Base-by-base conservation (phyloP, 2,888 invertebrate species). In the Stratiomys singularior region DNA sequence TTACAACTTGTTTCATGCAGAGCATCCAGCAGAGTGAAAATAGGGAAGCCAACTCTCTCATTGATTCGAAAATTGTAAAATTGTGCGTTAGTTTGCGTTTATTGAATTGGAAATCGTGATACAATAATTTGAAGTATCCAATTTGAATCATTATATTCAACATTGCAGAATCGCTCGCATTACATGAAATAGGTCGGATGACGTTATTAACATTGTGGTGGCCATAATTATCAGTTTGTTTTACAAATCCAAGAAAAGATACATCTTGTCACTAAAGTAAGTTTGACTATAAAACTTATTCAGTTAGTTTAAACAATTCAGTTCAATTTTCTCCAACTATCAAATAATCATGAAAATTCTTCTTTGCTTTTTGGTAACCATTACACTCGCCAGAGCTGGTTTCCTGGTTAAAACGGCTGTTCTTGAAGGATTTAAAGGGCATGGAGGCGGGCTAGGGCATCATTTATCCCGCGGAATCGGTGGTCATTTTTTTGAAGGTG, bases 321-420 rank as follows among this genome's bases (percentile, higher is more conserved):
- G 9, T 37, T 37, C 37, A 37, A 37, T 37, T 37, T 37, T 37
- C 37, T 37, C 9, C 3, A 37, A 37, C 58, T 28, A 27, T 18
- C n/a, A 7, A 47, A 44, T 76, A 66, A 76, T n/a, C 74, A 81
- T 80, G 80, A 81, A 79, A 76, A 64, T 76, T 27, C 80, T 79
- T 28, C 58, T 81, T 69, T 79, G 80, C 69, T 18, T 79, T 47
- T 60, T 81, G 21, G 79, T 76, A 23, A 21, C 80, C 46, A 44
- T 81, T 63, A 78, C 76, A 28, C 79, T 77, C 1, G 80, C 77
- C n/a, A 30, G 67, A 25, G 79, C 80, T 1, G 71, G 52, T 27
- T 28, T 11, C 52, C n/a, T 47, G 18, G 21, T 21, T 15, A 58
- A 58, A 4, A 58, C 58, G 15, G 15, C 58, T 7, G 30, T 60